Percentiles rank a stretch among this genome's conserved stretches.
Evolutionary conservation across 2,113 vertebrate genomes (phyloP).

Genomic region (Piprites chloris): DNA sequence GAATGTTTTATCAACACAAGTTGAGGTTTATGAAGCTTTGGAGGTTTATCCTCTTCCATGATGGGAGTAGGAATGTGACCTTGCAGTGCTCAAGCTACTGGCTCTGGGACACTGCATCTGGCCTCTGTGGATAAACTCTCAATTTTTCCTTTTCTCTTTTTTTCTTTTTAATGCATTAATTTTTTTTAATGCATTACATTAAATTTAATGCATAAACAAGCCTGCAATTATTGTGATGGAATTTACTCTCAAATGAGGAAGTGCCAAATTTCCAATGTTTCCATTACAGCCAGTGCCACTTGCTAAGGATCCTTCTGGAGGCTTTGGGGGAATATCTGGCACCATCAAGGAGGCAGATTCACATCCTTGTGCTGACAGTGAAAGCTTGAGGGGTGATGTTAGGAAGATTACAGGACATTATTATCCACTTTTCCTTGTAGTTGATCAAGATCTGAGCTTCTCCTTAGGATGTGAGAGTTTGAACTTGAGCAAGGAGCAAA

Average conservation of each 20-base stretch:
- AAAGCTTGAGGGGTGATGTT: not conserved
- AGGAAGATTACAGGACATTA: not conserved
- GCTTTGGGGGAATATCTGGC: not conserved
- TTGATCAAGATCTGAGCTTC: not conserved
- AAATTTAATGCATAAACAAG: not conserved
- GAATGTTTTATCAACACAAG: not conserved
- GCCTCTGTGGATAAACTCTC: not conserved
- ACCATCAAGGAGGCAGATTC: not conserved
- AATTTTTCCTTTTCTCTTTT: not conserved
- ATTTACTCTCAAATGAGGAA: not conserved
- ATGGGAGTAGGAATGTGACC: not conserved
- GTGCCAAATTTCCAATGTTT: not conserved
- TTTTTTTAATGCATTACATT: not conserved
- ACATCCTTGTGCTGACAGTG: not conserved
- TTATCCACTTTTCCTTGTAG: not conserved
- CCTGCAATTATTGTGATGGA: not conserved
- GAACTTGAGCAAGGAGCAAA: not conserved
- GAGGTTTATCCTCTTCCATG: not conserved
- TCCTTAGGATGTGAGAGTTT: not conserved
- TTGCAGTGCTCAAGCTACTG: not conserved
- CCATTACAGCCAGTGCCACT: not conserved
- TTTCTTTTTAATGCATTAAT: not conserved
- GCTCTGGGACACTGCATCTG: not conserved
- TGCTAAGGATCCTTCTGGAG: not conserved
- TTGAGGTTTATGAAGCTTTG: not conserved